These are phyloP conservation scores for Drosophila elegans DNA, from an alignment of 1,140 invertebrate genomes.

Conservation along the genomic window DNA sequence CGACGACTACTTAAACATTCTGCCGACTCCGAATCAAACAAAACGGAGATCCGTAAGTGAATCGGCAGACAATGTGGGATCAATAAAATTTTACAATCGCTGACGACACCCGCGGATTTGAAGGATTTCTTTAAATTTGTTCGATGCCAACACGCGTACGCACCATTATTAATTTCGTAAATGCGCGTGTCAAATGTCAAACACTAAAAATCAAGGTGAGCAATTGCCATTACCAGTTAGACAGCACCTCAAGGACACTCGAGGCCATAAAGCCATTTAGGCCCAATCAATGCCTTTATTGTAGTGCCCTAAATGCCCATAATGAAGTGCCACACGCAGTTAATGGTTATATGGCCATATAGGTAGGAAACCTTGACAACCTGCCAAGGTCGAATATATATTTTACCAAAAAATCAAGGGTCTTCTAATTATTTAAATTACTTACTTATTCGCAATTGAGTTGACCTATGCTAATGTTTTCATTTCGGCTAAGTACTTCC, in stretches of 20 bases:
- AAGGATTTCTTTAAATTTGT: constrained; percentile 30
- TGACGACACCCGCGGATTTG: constrained; percentile 67
- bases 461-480: constrained; percentile 56
- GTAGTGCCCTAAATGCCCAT: constrained; percentile 72
- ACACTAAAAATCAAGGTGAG: constrained; percentile 76
- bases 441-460: constrained; percentile 59
- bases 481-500: constrained; percentile 67
- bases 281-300: constrained; percentile 64
- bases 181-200: constrained; percentile 80
- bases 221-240: constrained; percentile 46
- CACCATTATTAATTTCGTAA: constrained; percentile 78
- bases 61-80: constrained; percentile 60
- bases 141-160: constrained; percentile 46
- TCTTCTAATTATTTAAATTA: constrained; percentile 58
- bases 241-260: constrained; percentile 46
- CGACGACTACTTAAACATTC: constrained; percentile 77
- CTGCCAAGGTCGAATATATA: constrained; percentile 52
- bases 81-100: constrained; percentile 75
- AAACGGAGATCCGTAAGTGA: constrained; percentile 43
- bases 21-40: constrained; percentile 33
- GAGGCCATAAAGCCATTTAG: constrained; percentile 60
- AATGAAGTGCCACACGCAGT: constrained; percentile 84
- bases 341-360: constrained; percentile 49
- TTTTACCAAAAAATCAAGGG: constrained; percentile 2
- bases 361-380: constrained; percentile 58